A percentile compares a stretch with the other conserved stretches of the same genome.
Conservation (phyloP, 2,113 vertebrate species). For the Psophia crepitans region DNA sequence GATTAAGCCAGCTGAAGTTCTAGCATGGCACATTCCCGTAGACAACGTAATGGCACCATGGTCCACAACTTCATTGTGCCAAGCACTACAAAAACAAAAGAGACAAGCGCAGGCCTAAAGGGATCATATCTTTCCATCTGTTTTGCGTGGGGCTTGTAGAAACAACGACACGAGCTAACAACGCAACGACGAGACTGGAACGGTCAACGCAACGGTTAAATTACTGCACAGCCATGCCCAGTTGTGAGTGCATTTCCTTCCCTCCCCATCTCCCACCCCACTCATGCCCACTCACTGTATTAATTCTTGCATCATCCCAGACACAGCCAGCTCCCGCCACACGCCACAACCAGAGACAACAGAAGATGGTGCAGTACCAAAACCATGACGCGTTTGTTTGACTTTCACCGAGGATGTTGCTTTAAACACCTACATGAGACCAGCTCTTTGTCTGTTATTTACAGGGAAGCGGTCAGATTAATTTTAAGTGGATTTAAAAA, state of each 20-base stretch:
- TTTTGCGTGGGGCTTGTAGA: neutral
- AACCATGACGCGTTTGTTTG: neutral
- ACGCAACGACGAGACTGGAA: neutral
- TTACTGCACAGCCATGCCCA: neutral
- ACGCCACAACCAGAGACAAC: neutral
- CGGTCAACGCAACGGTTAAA: rapidly evolving
- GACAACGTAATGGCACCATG: neutral
- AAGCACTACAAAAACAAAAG: neutral
- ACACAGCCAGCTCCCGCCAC: neutral
- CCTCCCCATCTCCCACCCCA: neutral
- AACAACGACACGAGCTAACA: neutral
- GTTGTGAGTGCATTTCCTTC: neutral
- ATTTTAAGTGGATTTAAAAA: neutral
- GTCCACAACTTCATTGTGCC: neutral
- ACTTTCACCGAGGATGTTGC: neutral
- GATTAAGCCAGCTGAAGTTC: neutral
- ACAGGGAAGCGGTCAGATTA: neutral
- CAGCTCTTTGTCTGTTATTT: neutral
- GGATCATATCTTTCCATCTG: neutral
- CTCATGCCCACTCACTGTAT: neutral
- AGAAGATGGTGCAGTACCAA: neutral
- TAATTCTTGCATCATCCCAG: neutral
- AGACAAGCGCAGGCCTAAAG: neutral
- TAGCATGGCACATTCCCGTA: neutral
- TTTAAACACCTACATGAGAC: neutral